Evolutionary conservation across 2,113 vertebrate genomes (phyloP).

Genomic region (Narcine bancroftii): DNA sequence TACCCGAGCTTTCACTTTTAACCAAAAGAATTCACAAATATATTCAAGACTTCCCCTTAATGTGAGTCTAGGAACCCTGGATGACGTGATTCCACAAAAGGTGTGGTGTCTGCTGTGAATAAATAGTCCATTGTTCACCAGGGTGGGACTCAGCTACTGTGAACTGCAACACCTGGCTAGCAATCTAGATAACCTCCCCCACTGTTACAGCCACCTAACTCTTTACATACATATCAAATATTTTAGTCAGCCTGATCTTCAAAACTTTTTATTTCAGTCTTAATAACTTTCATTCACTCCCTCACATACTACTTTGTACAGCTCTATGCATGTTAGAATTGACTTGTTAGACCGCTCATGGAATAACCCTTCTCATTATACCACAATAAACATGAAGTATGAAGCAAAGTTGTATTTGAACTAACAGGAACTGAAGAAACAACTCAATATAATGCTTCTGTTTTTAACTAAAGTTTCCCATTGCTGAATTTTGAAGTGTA

Average conservation of each 20-base stretch:
- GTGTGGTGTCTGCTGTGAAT: slow-evolving; percentile 23
- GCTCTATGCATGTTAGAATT: no score
- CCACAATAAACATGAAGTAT: no score
- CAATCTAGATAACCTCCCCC: background rate
- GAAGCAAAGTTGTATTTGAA: no score
- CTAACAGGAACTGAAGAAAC: background rate
- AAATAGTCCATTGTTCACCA: background rate
- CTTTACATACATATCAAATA: background rate
- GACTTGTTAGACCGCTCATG: no score
- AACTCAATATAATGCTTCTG: background rate
- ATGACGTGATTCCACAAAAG: background rate
- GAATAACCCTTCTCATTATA: no score
- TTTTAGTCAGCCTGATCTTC: background rate
- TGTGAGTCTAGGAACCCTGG: background rate
- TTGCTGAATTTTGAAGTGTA: background rate
- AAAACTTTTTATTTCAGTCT: background rate
- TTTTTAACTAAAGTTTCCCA: background rate
- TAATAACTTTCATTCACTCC: background rate
- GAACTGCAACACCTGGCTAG: slow-evolving; percentile 1
- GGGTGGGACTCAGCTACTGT: slow-evolving; percentile 11
- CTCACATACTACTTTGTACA: no score
- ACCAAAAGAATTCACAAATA: background rate
- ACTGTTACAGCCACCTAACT: background rate
- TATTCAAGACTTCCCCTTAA: background rate
- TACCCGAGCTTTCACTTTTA: background rate